phyloP scores from a whole-genome alignment of 1,140 invertebrate species.

The Ptiloglossa arizonensis region DNA sequence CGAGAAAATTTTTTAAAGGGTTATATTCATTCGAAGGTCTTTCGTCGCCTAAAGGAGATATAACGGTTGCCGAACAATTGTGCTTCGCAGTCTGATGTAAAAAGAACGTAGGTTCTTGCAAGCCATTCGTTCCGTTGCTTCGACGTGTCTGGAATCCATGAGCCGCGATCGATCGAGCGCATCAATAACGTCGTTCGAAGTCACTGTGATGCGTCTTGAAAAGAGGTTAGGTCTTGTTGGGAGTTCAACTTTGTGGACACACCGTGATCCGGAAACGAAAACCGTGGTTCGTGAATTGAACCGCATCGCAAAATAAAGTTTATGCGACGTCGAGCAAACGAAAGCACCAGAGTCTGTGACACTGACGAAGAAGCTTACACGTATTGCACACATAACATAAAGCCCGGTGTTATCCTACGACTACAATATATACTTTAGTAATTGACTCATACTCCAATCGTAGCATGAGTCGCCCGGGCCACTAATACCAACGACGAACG shows the following conservation, averaged over 20 bases:
- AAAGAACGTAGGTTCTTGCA: not conserved
- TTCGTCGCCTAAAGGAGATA: slow-evolving; percentile 20
- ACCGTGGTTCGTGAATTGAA: not conserved
- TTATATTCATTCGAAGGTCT: not conserved
- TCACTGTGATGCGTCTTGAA: not conserved
- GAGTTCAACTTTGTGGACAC: not conserved
- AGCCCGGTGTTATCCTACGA: slow-evolving; percentile 3
- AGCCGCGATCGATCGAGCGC: not conserved
- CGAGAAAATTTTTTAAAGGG: slow-evolving; percentile 27
- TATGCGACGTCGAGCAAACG: not conserved
- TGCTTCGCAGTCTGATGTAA: not conserved
- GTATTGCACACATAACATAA: not conserved
- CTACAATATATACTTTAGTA: slow-evolving; percentile 3
- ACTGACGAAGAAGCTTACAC: slow-evolving; percentile 16
- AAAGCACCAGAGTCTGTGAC: not conserved
- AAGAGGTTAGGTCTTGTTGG: slow-evolving; percentile 37
- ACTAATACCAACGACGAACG: slow-evolving; percentile 34
- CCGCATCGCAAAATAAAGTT: not conserved
- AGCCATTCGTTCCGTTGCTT: not conserved
- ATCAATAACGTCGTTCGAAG: not conserved
- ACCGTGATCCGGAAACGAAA: not conserved
- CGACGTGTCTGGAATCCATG: not conserved
- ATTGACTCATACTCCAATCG: slow-evolving; percentile 13
- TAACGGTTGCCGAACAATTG: not conserved
- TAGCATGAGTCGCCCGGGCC: not conserved